A percentile compares a stretch with the other conserved stretches of the same genome.
Conservation (phyloP, 1,140 invertebrate genomes). For the Capitella teleta region DNA sequence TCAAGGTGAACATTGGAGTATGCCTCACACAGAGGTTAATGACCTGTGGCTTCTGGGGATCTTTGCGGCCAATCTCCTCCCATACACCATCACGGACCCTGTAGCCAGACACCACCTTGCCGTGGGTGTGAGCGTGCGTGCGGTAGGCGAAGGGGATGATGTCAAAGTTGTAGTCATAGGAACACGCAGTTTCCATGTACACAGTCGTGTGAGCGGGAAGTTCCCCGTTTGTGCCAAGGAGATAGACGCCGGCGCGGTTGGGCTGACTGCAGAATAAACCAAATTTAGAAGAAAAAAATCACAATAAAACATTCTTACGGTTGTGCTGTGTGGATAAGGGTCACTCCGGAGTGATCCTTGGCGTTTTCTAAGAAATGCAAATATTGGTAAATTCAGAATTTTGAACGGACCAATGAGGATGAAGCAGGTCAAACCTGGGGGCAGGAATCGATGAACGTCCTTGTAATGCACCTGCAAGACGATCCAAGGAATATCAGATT, state of each 20-base stretch:
- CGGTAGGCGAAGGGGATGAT: slow-evolving; percentile 39
- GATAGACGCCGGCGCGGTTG: slow-evolving; percentile 74
- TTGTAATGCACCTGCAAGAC: slow-evolving; percentile 81
- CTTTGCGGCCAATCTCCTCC: slow-evolving; percentile 38
- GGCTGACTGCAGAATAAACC: slow-evolving; percentile 23
- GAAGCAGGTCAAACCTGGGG: slow-evolving; percentile 19
- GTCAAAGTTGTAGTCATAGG: slow-evolving; percentile 16
- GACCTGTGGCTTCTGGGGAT: slow-evolving; percentile 39
- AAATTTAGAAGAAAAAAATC: not conserved
- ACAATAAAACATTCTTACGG: slow-evolving; percentile 48
- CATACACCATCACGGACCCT: slow-evolving; percentile 33
- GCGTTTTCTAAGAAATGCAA: slow-evolving; percentile 49
- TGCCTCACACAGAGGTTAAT: slow-evolving; percentile 5
- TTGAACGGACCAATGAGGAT: not conserved
- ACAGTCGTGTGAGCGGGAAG: slow-evolving; percentile 54
- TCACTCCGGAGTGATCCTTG: slow-evolving; percentile 70
- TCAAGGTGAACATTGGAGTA: slow-evolving; percentile 13
- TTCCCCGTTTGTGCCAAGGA: slow-evolving; percentile 68
- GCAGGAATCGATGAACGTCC: slow-evolving; percentile 25
- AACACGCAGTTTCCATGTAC: slow-evolving; percentile 35
- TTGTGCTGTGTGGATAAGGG: slow-evolving; percentile 62
- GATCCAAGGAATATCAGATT: slow-evolving; percentile 46
- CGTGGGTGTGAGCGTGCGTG: slow-evolving; percentile 38
- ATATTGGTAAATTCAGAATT: not conserved
- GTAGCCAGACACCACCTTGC: slow-evolving; percentile 38